phyloP scores from a whole-genome alignment of 1,140 invertebrate genomes.

The Triops longicaudatus region DNA sequence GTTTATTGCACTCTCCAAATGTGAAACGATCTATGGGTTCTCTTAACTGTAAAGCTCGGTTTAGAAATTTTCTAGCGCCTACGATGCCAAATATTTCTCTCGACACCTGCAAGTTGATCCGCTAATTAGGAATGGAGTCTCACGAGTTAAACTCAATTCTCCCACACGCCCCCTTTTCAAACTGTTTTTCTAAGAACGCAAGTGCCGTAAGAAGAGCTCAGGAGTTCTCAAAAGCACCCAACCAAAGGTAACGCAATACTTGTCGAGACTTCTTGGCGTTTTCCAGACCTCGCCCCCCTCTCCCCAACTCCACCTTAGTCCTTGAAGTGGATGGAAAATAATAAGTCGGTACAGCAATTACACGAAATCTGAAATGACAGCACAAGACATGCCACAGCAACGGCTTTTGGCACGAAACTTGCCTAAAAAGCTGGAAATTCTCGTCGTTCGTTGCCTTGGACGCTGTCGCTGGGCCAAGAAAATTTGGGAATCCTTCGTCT shows the following conservation, averaged over 20 bases:
- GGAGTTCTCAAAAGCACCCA: too few species aligned
- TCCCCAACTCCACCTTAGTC: too few species aligned
- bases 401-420: background rate
- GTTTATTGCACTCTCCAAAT: background rate
- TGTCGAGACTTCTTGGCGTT: too few species aligned
- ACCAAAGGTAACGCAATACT: too few species aligned
- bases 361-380: background rate
- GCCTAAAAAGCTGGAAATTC: background rate
- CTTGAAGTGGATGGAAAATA: too few species aligned
- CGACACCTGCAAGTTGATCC: background rate
- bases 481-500: background rate
- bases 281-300: too few species aligned
- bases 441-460: background rate
- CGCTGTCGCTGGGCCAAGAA: background rate
- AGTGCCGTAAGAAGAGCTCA: too few species aligned
- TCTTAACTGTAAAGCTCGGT: too few species aligned
- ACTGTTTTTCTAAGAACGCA: too few species aligned
- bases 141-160: background rate
- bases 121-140: background rate
- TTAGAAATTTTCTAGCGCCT: background rate
- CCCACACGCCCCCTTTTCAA: background rate
- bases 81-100: background rate
- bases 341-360: background rate
- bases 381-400: background rate
- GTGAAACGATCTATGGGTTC: background rate